Conservation (phyloP, 1,140 invertebrate species). For the Penaeus japonicus region DNA sequence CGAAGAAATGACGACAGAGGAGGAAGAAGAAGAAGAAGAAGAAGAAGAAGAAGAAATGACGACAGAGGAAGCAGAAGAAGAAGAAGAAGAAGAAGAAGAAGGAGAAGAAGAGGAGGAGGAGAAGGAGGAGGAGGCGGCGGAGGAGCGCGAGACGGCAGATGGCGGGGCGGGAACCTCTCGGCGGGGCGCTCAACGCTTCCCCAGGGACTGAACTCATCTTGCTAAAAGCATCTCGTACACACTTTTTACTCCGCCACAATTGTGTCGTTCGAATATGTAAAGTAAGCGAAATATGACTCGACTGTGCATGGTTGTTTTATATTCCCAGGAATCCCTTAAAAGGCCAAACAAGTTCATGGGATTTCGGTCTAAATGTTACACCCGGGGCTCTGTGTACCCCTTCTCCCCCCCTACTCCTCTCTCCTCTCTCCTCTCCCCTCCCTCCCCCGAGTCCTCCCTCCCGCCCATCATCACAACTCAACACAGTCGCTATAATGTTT, state of each 20-base stretch:
- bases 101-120: neutral
- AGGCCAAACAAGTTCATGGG: no score
- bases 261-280: constrained; percentile 14
- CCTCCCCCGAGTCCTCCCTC: no score
- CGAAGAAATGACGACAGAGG: no score
- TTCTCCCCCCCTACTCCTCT: no score
- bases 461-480: no score
- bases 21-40: neutral
- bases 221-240: neutral
- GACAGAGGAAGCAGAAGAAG: neutral
- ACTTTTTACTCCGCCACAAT: neutral
- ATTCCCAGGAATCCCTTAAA: no score
- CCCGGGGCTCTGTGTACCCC: no score
- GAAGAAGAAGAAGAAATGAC: neutral
- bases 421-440: no score
- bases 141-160: neutral
- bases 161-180: neutral
- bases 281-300: neutral
- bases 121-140: neutral
- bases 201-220: neutral
- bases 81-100: neutral
- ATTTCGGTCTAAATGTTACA: no score
- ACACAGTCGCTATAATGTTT: no score
- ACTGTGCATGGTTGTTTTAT: no score
- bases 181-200: neutral